Evolutionary conservation across 2,797 vertebrate species (phyloP).

Genomic region (Lepilemur septentrionalis): DNA sequence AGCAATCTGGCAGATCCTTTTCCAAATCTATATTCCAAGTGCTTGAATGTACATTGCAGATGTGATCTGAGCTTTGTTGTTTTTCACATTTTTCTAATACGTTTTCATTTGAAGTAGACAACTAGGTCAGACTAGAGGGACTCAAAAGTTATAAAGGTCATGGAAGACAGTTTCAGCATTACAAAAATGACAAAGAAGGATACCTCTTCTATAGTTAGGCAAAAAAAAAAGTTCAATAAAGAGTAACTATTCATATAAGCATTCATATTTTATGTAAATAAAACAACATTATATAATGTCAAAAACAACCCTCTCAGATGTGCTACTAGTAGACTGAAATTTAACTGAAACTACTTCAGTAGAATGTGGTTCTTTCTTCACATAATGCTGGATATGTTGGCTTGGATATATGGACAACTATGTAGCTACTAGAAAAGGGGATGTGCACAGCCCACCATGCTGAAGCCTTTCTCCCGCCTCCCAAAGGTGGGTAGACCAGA

Average conservation of each 20-base stretch:
- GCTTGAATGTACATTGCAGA: neutral
- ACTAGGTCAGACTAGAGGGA: neutral
- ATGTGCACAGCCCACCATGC: too few relatives aligned
- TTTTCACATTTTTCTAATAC: neutral
- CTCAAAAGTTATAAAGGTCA: slow-evolving; percentile 8
- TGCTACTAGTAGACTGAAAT: neutral
- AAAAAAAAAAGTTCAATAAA: slow-evolving; percentile 30
- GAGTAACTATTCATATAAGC: neutral
- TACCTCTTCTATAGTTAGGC: neutral
- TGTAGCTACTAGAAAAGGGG: neutral
- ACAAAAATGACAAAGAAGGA: slow-evolving; percentile 20
- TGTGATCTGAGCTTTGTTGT: neutral
- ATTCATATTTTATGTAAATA: neutral
- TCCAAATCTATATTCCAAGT: neutral
- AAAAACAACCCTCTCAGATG: neutral
- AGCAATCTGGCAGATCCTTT: neutral
- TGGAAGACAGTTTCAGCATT: neutral
- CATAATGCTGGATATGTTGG: rapidly evolving
- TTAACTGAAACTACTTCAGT: neutral
- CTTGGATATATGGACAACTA: neutral
- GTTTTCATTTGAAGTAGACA: slow-evolving; percentile 32
- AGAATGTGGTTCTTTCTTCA: neutral
- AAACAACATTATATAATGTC: neutral
- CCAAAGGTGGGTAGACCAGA: neutral
- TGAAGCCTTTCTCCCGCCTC: neutral